Evolutionary conservation across 1,140 invertebrate species (phyloP), one percentile per base, ranked within the genome.

Genomic region (Leptonema lineaticorne): DNA sequence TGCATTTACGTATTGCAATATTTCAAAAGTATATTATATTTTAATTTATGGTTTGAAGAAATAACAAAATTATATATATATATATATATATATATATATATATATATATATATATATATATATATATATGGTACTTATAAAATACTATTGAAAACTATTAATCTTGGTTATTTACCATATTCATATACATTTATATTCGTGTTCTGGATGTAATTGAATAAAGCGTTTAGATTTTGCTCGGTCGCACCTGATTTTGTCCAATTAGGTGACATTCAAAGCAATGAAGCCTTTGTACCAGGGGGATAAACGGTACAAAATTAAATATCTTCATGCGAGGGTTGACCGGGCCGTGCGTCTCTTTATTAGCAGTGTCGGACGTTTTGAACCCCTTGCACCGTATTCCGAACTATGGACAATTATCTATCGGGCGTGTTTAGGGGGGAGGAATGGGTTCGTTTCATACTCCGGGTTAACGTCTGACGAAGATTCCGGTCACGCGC

Each of bases 401-500:
- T 57, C 46, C 41, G 45, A 46, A 37, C 33, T 60, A 66, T 71
- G 48, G 63, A 66, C 70, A 66, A 68, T 71, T 69, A 66, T 66
- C 67, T 45, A 65, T 53, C 45, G 65, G n/a, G 58, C 62, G 59
- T 60, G 48, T 27, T 24, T 28, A 30, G 18, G 41, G 60, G 16
- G 28, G 28, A 63, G n/a, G n/a, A 11, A 18, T 45, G 37, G 53
- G 58, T 48, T 48, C 30, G 28, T 26, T 24, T 22, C n/a, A 68
- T n/a, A n/a, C n/a, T n/a, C n/a, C n/a, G 65, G 66, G 69, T 71
- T 71, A 50, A 24, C 18, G 18, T 41, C 16, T 57, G n/a, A n/a
- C n/a, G n/a, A n/a, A n/a, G 50, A 73, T 70, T 48, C 71, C 68
- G 68, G 65, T 67, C 71, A 73, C 71, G 71, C 68, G 64, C 68